Evolutionary conservation across 2,888 invertebrate species (phyloP).

Genomic region (Tillus elongatus): DNA sequence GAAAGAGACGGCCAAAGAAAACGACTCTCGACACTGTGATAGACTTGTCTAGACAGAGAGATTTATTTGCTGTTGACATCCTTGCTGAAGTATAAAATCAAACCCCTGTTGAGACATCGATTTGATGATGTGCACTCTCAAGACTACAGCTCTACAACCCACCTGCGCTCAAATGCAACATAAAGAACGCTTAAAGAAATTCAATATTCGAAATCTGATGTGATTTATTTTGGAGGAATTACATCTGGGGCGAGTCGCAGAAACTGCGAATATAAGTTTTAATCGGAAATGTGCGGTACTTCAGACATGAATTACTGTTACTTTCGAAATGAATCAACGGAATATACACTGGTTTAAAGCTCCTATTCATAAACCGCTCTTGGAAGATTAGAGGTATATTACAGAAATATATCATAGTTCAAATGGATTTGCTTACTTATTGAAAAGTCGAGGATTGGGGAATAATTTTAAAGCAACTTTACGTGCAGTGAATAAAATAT

Average conservation of each 20-base stretch:
- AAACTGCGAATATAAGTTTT: slow-evolving; percentile 2
- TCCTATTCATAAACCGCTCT: too few relatives aligned
- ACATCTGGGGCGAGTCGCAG: not conserved
- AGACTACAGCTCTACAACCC: too few relatives aligned
- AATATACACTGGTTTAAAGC: slow-evolving; percentile 3
- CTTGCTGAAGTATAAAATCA: slow-evolving; percentile 1
- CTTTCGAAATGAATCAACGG: not conserved
- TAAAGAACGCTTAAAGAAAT: not conserved
- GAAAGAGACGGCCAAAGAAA: too few relatives aligned
- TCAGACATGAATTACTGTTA: not conserved
- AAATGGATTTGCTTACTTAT: too few relatives aligned
- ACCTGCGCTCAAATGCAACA: too few relatives aligned
- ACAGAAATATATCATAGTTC: too few relatives aligned
- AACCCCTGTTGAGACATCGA: slow-evolving; percentile 1
- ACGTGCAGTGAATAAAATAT: too few relatives aligned
- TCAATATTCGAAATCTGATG: not conserved
- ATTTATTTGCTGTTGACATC: not conserved
- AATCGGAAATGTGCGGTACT: not conserved
- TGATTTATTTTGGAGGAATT: not conserved
- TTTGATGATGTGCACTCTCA: too few relatives aligned
- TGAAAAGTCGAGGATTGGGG: too few relatives aligned
- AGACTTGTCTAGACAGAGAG: not conserved
- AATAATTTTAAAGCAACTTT: too few relatives aligned
- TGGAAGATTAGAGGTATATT: too few relatives aligned
- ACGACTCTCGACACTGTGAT: too few relatives aligned